phyloP scores from a whole-genome alignment of 2,888 invertebrate genomes.

The Siphlonurus alternatus region DNA sequence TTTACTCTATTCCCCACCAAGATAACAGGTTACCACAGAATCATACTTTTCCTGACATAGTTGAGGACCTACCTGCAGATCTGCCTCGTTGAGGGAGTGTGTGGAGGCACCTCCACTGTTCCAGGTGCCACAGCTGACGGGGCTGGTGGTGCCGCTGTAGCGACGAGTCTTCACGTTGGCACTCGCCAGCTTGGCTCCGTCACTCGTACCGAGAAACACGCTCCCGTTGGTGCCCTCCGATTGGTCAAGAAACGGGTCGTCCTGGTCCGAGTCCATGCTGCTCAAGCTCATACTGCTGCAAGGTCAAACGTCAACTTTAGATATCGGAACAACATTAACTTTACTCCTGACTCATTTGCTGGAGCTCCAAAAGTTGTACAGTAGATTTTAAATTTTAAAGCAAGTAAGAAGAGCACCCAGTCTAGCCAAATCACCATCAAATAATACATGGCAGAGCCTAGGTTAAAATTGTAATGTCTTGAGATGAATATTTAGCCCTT shows the following conservation, averaged over 20 bases:
- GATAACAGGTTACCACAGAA: no score
- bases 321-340: no score
- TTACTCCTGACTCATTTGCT: no score
- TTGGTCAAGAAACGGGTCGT: slow-evolving; percentile 35
- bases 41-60: no score
- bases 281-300: slow-evolving; percentile 46
- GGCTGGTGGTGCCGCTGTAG: slow-evolving; percentile 10
- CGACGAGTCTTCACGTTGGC: slow-evolving; percentile 6
- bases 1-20: no score
- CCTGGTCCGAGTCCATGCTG: slow-evolving; percentile 75
- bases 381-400: slow-evolving; percentile 7
- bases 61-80: slow-evolving; percentile 48
- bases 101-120: slow-evolving; percentile 39
- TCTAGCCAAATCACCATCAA: no score
- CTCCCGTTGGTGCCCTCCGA: slow-evolving; percentile 32
- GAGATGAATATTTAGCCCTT: no score
- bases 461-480: no score
- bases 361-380: slow-evolving; percentile 15
- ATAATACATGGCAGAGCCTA: no score
- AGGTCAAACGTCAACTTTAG: slow-evolving; percentile 15
- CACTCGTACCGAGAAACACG: background rate
- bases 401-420: no score
- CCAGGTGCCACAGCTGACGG: slow-evolving; percentile 9
- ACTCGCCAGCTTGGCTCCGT: slow-evolving; percentile 5
- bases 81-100: slow-evolving; percentile 76